phyloP scores from a whole-genome alignment of 2,113 vertebrate genomes.

The Stomatorhinus ivindoensis region DNA sequence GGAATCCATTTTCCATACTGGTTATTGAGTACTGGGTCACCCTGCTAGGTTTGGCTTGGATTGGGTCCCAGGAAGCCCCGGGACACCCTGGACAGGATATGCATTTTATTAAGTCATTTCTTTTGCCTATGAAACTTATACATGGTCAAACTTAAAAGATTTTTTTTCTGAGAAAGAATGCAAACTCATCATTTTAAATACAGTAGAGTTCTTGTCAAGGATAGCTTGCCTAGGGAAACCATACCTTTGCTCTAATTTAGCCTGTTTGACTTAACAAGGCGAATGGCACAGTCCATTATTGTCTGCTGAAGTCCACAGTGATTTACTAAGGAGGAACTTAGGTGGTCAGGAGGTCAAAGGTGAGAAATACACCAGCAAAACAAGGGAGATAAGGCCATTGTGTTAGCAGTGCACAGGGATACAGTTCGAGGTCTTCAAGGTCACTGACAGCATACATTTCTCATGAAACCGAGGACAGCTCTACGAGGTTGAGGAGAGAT shows the following conservation, averaged over 20 bases:
- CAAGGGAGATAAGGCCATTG: conserved; percentile 50
- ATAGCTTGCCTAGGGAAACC: neutral
- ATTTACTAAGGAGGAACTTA: conserved; percentile 23
- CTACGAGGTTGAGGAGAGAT: neutral
- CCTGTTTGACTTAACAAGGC: neutral
- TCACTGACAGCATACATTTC: neutral
- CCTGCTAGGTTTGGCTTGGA: neutral
- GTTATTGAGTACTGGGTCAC: neutral
- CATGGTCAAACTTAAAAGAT: neutral
- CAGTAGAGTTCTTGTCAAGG: neutral
- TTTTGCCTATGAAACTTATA: neutral
- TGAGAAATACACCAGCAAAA: conserved; percentile 40
- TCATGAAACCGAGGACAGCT: neutral
- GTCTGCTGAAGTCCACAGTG: neutral
- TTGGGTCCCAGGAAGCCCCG: neutral
- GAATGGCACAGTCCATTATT: neutral
- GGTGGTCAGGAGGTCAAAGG: conserved; percentile 29
- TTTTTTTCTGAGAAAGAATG: neutral
- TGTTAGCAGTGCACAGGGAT: conserved; percentile 35
- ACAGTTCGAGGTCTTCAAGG: conserved; percentile 16
- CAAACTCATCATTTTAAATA: neutral
- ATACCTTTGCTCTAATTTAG: neutral
- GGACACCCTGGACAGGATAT: neutral
- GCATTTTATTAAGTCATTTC: neutral
- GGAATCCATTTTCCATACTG: neutral